Evolutionary conservation across 1,140 invertebrate genomes (phyloP).

Genomic region (Heliothis virescens): DNA sequence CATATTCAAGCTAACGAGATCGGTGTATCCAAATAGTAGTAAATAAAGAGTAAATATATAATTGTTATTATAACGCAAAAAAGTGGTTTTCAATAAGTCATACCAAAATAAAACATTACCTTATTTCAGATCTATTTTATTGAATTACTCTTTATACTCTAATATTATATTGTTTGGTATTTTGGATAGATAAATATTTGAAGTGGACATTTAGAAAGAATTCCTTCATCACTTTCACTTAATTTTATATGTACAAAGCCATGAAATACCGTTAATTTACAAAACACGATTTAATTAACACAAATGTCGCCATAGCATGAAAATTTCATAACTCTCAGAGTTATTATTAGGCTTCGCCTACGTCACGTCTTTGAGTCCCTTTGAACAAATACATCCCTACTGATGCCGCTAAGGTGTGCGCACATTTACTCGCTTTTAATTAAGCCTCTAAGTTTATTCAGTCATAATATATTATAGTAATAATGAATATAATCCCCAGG

Average conservation of each 20-base stretch:
- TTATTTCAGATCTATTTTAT: no score
- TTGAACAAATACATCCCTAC: slow-evolving; percentile 40
- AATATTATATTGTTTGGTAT: no score
- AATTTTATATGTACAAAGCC: neutral
- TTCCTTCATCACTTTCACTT: neutral
- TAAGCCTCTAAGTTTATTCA: slow-evolving; percentile 54
- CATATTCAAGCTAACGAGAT: no score
- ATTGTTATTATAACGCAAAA: no score
- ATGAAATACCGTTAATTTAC: slow-evolving; percentile 21
- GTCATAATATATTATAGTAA: slow-evolving; percentile 54
- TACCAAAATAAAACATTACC: no score
- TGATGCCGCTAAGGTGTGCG: slow-evolving; percentile 37
- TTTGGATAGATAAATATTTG: neutral
- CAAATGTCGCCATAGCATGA: slow-evolving; percentile 28
- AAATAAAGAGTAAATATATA: no score
- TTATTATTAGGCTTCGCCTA: slow-evolving; percentile 40
- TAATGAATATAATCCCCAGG: slow-evolving; percentile 51
- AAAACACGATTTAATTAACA: slow-evolving; percentile 45
- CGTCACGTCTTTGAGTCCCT: slow-evolving; percentile 24
- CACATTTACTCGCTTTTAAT: slow-evolving; percentile 56
- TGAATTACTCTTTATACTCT: no score
- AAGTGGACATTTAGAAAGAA: neutral
- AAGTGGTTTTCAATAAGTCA: no score
- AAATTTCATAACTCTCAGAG: slow-evolving; percentile 45
- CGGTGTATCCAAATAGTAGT: no score